These are phyloP conservation scores for Astatotilapia flaviijosephi DNA, from an alignment of 2,113 vertebrate genomes.

Conservation along the genomic window DNA sequence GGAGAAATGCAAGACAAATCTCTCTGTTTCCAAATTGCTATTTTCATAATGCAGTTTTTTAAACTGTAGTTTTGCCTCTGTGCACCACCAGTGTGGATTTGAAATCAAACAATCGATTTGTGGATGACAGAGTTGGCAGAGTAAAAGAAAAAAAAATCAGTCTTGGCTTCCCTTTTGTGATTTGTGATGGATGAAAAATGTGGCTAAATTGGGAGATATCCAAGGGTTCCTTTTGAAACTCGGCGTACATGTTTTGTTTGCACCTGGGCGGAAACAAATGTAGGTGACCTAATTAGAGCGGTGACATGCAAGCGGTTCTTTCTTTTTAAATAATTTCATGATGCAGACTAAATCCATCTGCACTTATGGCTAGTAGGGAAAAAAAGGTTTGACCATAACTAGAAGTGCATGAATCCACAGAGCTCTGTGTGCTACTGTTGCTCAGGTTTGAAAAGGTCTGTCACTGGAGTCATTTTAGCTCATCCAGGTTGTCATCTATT, in stretches of 20 bases:
- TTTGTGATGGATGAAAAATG: not conserved
- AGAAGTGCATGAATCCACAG: not conserved
- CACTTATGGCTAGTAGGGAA: not conserved
- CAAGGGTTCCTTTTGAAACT: not conserved
- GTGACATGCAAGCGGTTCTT: not conserved
- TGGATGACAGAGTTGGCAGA: not conserved
- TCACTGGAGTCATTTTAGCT: not conserved
- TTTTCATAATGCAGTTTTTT: not conserved
- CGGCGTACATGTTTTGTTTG: not conserved
- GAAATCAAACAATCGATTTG: not conserved
- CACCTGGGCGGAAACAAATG: constrained; percentile 2
- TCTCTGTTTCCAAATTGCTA: not conserved
- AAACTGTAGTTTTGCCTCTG: not conserved
- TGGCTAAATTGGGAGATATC: not conserved
- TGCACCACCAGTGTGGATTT: not conserved
- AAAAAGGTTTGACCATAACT: not conserved
- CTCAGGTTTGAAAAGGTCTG: not conserved
- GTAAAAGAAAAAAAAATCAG: not conserved
- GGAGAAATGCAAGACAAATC: not conserved
- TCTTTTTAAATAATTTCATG: not conserved
- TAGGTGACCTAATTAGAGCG: not conserved
- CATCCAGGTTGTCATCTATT: constrained; percentile 3
- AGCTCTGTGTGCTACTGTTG: not conserved
- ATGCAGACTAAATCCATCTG: not conserved
- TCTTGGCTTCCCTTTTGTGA: not conserved